Percentiles rank a stretch among this genome's conserved stretches.
These are phyloP conservation scores for Stichodactyla mertensii DNA, from an alignment of 64 coral and sea anemone genomes.

Conservation along the genomic window DNA sequence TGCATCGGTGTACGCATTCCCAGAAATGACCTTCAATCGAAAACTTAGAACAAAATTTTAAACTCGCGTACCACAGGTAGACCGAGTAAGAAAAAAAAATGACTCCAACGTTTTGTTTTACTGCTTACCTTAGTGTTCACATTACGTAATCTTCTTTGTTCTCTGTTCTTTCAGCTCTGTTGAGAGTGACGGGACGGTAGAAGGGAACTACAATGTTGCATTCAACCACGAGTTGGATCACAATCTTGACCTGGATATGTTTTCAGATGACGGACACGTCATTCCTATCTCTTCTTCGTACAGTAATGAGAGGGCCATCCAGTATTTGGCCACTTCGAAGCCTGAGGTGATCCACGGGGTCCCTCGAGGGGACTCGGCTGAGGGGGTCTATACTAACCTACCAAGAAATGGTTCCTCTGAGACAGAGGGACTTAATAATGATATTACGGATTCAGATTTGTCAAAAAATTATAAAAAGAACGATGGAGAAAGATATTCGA, in stretches of 20 bases:
- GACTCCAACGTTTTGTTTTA: no score
- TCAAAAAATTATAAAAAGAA: background rate
- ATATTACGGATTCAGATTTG: background rate
- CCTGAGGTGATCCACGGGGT: background rate
- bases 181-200: slow-evolving; percentile 32
- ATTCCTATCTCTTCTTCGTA: slow-evolving; percentile 11
- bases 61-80: no score
- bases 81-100: no score
- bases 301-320: background rate
- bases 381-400: background rate
- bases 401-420: background rate
- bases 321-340: background rate
- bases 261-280: background rate
- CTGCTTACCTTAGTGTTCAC: no score
- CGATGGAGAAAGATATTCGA: background rate
- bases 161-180: background rate
- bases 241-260: background rate
- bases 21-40: no score
- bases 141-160: background rate
- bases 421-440: background rate
- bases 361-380: background rate
- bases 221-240: background rate
- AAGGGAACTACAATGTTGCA: slow-evolving; percentile 40
- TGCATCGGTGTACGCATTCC: no score
- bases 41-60: no score